Conservation (phyloP, 2,797 vertebrate species). For the Sebastes cheni region DNA sequence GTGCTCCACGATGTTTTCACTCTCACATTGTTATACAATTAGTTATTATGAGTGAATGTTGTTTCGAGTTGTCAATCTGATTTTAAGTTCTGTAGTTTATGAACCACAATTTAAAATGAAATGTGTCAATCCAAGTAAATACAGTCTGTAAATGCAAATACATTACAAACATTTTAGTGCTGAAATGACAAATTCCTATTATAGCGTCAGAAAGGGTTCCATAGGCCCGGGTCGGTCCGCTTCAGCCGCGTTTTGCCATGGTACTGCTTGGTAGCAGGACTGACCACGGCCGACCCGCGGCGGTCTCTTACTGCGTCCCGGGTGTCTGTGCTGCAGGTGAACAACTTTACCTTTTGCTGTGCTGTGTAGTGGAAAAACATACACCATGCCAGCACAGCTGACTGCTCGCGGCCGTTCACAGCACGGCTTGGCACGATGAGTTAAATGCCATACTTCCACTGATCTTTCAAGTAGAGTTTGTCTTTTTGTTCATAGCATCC, state of each 20-base stretch:
- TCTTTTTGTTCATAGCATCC: neutral
- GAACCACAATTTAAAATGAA: neutral
- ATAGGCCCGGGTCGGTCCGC: neutral
- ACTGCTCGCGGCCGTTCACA: neutral
- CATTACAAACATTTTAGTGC: neutral
- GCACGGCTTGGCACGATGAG: neutral
- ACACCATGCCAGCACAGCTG: neutral
- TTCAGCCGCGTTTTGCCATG: neutral
- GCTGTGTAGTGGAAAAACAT: neutral
- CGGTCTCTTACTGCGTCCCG: accelerated
- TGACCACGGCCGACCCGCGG: neutral
- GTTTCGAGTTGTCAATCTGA: neutral
- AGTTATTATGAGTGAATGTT: neutral
- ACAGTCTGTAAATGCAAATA: neutral
- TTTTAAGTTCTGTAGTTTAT: neutral
- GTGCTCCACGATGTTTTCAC: neutral
- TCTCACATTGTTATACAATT: neutral
- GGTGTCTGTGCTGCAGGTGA: neutral
- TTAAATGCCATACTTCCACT: neutral
- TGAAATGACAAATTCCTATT: neutral
- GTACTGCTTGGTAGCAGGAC: neutral
- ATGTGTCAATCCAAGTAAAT: neutral
- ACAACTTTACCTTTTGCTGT: neutral
- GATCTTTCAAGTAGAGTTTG: neutral
- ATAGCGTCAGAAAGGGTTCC: neutral